A percentile compares a stretch with the other conserved stretches of the same genome.
These are phyloP conservation scores for Petrocephalus schoutedeni DNA, from an alignment of 2,797 vertebrate genomes.

Conservation along the genomic window DNA sequence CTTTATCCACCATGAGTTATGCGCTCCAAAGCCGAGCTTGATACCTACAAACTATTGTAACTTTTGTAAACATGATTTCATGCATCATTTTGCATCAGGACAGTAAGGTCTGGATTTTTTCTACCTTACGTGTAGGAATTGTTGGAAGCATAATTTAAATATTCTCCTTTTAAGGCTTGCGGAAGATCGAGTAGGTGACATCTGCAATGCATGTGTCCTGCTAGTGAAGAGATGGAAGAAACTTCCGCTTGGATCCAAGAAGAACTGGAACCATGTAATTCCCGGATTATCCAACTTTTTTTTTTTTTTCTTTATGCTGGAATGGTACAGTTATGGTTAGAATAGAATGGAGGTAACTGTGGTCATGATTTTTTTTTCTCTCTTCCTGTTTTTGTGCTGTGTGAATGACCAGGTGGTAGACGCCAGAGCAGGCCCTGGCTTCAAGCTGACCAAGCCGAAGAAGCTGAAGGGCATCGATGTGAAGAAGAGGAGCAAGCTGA, in stretches of 20 bases:
- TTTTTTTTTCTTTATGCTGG: neutral
- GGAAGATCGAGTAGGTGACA: constrained; percentile 72
- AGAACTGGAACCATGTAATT: constrained; percentile 75
- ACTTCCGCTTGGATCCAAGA: constrained; percentile 71
- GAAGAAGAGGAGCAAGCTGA: constrained; percentile 71
- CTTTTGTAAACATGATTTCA: neutral
- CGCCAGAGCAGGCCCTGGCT: constrained; percentile 73
- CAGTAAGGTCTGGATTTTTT: neutral
- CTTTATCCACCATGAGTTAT: neutral
- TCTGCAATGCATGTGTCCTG: constrained; percentile 75
- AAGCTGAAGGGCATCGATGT: constrained; percentile 69
- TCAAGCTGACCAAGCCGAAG: constrained; percentile 75
- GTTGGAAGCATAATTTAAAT: neutral
- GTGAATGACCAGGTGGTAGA: constrained; percentile 64
- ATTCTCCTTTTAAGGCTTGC: constrained; percentile 50
- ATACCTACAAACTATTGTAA: neutral
- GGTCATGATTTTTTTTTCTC: neutral
- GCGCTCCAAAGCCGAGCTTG: neutral
- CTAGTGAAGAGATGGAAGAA: constrained; percentile 78
- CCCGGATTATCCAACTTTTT: neutral
- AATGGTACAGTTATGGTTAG: neutral
- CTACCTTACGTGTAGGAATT: too few species aligned
- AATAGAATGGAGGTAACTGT: neutral
- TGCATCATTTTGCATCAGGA: neutral
- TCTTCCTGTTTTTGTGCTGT: neutral